Percentiles rank a stretch among this genome's conserved stretches.
Conservation (phyloP, 2,113 vertebrate genomes). For the Onychorhynchus coronatus region DNA sequence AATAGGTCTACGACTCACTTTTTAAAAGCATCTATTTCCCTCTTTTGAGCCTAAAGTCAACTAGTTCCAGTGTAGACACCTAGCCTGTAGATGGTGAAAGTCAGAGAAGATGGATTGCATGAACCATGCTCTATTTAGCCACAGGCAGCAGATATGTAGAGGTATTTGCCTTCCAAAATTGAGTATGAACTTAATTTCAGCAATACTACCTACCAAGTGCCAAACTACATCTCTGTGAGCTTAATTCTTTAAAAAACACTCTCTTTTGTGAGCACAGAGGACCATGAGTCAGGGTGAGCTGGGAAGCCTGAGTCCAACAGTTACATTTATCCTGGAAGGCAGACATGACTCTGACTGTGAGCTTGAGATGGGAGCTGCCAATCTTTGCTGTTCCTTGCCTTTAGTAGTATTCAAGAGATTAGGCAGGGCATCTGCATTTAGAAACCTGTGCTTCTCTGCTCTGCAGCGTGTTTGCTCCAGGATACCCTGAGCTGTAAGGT, state of each 20-base stretch:
- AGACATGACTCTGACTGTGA: background rate
- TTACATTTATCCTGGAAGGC: background rate
- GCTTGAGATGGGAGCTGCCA: background rate
- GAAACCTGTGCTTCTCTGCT: background rate
- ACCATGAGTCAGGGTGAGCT: background rate
- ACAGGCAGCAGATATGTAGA: background rate
- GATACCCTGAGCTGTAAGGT: background rate
- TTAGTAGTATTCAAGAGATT: background rate
- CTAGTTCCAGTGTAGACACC: background rate
- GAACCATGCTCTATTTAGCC: background rate
- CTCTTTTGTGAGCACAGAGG: background rate
- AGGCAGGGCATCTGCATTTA: background rate
- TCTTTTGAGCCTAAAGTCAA: background rate
- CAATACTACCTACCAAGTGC: background rate
- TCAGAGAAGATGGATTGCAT: background rate
- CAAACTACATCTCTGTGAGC: background rate
- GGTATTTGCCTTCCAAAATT: conserved; percentile 7
- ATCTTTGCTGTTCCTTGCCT: background rate
- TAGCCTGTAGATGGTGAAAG: background rate
- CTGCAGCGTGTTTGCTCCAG: background rate
- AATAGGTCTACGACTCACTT: conserved; percentile 15
- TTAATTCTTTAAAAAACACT: background rate
- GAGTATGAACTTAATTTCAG: background rate
- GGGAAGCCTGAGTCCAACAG: background rate
- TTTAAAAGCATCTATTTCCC: background rate